phyloP scores from a whole-genome alignment of 2,113 vertebrate species.

The Percopsis transmontana region DNA sequence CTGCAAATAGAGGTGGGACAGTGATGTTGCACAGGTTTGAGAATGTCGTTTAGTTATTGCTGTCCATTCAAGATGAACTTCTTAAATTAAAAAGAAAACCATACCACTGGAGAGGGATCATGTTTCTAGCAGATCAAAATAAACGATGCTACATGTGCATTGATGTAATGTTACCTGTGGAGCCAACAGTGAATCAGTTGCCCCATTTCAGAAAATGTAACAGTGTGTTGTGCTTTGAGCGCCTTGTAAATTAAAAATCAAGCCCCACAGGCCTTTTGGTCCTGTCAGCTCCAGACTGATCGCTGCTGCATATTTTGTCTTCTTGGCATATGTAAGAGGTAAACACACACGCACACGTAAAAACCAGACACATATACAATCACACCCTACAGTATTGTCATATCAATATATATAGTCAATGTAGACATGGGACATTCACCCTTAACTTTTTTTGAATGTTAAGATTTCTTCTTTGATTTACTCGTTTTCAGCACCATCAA shows the following conservation, averaged over 20 bases:
- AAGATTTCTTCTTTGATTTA: constrained; percentile 69
- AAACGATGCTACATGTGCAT: constrained; percentile 60
- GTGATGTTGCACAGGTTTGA: constrained; percentile 19
- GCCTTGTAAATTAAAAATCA: constrained; percentile 23
- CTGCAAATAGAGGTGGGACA: neutral
- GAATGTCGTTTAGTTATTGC: constrained; percentile 50
- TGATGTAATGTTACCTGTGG: constrained; percentile 30
- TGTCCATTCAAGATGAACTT: constrained; percentile 15
- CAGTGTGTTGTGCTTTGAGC: constrained; percentile 52
- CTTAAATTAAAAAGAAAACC: neutral
- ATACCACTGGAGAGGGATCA: constrained; percentile 16
- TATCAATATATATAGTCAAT: constrained; percentile 63
- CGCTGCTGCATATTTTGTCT: constrained; percentile 79
- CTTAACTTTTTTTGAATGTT: constrained; percentile 76
- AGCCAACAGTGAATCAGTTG: constrained; percentile 8
- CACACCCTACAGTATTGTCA: constrained; percentile 58
- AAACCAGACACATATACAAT: constrained; percentile 24
- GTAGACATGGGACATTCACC: constrained; percentile 47
- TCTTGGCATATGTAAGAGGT: constrained; percentile 81
- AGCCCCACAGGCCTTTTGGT: constrained; percentile 74
- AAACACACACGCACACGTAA: constrained; percentile 38
- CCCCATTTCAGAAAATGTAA: constrained; percentile 14
- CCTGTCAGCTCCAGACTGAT: constrained; percentile 78
- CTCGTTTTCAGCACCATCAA: constrained; percentile 88
- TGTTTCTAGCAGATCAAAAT: constrained; percentile 30